Base-by-base conservation (phyloP, 2,888 invertebrate genomes). In the Embidobia sp. region DNA sequence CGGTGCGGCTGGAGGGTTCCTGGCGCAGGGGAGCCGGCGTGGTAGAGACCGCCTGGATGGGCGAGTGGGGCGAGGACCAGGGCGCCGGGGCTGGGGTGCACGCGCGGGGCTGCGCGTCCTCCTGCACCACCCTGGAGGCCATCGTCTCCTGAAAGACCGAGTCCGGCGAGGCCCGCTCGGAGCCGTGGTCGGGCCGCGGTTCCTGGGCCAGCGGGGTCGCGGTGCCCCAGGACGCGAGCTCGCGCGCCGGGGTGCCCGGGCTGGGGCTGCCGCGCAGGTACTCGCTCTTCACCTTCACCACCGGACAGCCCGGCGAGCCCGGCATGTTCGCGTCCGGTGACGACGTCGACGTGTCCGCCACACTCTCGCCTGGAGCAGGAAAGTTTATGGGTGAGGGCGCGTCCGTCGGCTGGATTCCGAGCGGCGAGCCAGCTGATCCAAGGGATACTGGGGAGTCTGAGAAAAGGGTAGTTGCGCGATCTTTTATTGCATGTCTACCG, bases 301-400 rank as follows among this genome's bases (percentile, higher is more conserved):
- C 84, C 59, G 87, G 87, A 84, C 90, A 88, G 84, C 87, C 90
- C 90, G 96, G 96, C 89, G 96, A 96, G 90, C 94, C 93, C 89
- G 96, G 95, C 90, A 94, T 94, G 87, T 93, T 91, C 91, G 96
- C 96, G 92, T 96, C 96, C 90, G 96, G 96, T 89, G 96, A 97
- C 90, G 96, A 96, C 90, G 96, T 96, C 90, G 95, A 96, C 90
- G 96, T 96, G 91, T 97, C 97, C 90, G 96, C 96, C 91, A 96
- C 95, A 90, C 96, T 96, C 92, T 96, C 97, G 92, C 95, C 95
- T 94, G 93, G 86, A 85, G 88, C 86, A 87, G 88, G 87, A 88
- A 88, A 82, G 80, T 85, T 85, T 86, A 88, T 86, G 80, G 88
- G 88, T 86, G 88, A 88, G 83, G 88, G 87, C 82, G 86, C 87